Evolutionary conservation across 2,888 invertebrate genomes (phyloP), one percentile per base, ranked within the genome.

Genomic region (Zygogramma bicolorata): DNA sequence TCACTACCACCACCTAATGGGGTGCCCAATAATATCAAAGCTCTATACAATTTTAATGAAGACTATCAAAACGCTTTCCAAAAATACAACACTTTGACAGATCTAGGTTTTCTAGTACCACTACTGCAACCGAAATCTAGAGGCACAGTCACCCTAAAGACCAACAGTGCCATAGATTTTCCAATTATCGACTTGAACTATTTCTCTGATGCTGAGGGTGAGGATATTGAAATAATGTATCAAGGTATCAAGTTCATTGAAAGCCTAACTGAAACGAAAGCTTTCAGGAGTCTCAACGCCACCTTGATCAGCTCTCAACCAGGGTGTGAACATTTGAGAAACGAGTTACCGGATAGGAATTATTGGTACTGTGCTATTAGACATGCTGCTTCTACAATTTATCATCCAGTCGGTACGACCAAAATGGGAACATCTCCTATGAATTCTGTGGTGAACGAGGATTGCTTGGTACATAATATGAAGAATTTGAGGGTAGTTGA

Each of bases 161-260:
- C 84, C 5, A 78, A 68, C 1, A 75, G 80, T 71, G 82, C 84
- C 5, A 75, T 80, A 18, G 81, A 84, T 49, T 82, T 81, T 71
- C 84, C 84, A 0, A 2, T 77, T 6, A 83, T 85, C 5, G 73
- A 84, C 70, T 77, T 79, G 0, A 78, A 79, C 18, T 82, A 76
- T 38, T 79, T 81, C 4, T 73, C 77, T 0, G 82, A 84, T 68
- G 1, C 18, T 1, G n/a, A 67, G 3, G 63, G 73, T 10, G 59
- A 79, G 10, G 95, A 95, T 80, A 85, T 91, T 0, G 95, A 95
- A 80, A 91, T 90, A 1, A 86, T 93, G 8, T 88, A 92, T 1
- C 88, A 89, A 15, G 90, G 91, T 0, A 88, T 93, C 4, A 87
- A 91, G 10, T 73, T 66, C 29, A 61, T 77, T 13, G 15, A 77